These are phyloP conservation scores for Monochamus saltuarius DNA, from an alignment of 1,140 invertebrate species.

Conservation along the genomic window DNA sequence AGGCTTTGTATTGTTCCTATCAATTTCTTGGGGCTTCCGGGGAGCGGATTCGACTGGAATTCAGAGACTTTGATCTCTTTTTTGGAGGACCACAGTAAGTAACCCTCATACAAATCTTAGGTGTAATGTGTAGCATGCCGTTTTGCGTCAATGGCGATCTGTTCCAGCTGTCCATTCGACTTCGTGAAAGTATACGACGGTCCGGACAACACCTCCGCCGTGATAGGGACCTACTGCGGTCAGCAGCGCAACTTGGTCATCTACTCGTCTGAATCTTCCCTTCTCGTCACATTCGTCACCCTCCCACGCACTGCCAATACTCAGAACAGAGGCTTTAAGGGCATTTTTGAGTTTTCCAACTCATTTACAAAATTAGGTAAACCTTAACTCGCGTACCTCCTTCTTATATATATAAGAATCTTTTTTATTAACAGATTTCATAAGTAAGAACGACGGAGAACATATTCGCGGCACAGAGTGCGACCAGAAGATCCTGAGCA, in stretches of 20 bases:
- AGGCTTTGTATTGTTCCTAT: conserved; percentile 90
- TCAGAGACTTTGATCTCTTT: conserved; percentile 98
- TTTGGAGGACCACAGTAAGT: conserved; percentile 98
- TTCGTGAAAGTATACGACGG: conserved; percentile 97
- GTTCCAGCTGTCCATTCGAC: conserved; percentile 94
- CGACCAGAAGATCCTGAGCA: conserved; percentile 94
- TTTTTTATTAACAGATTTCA: conserved; percentile 75
- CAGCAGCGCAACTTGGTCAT: conserved; percentile 94
- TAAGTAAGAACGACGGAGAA: conserved; percentile 85
- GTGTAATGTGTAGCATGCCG: too few species aligned
- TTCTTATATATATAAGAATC: too few species aligned
- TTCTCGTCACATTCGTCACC: conserved; percentile 89
- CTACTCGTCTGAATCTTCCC: conserved; percentile 86
- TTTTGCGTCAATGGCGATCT: not conserved
- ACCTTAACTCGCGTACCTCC: conserved; percentile 25
- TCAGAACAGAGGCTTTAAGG: conserved; percentile 93
- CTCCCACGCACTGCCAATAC: conserved; percentile 85
- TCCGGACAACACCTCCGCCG: conserved; percentile 74
- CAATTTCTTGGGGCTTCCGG: conserved; percentile 87
- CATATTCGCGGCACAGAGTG: conserved; percentile 95
- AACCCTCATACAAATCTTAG: not conserved
- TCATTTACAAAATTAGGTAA: conserved; percentile 93
- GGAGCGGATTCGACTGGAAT: conserved; percentile 93
- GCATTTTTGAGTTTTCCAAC: conserved; percentile 94
- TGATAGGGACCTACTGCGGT: conserved; percentile 97